Conservation (phyloP, 2,888 invertebrate species). For the Hedya salicella region DNA sequence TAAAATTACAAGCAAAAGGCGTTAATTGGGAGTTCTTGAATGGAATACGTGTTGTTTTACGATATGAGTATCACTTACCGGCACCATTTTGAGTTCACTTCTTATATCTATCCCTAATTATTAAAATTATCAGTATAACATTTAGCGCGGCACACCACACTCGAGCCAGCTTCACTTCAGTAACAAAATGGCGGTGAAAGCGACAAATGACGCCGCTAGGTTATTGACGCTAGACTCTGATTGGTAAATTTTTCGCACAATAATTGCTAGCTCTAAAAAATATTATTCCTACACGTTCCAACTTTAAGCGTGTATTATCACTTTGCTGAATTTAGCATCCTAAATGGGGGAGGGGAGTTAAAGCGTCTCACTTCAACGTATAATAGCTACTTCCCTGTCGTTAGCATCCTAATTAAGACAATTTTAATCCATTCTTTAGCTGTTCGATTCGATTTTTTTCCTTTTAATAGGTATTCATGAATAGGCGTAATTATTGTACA, state of each 20-base stretch:
- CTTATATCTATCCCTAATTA: constrained; percentile 45
- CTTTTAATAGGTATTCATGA: too few species aligned
- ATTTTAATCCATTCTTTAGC: too few species aligned
- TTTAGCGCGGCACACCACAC: constrained; percentile 30
- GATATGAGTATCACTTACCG: constrained; percentile 66
- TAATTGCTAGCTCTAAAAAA: constrained; percentile 18
- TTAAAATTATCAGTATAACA: constrained; percentile 44
- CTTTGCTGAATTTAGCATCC: too few species aligned
- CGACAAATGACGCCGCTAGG: constrained; percentile 37
- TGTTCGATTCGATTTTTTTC: too few species aligned
- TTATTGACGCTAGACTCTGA: constrained; percentile 27
- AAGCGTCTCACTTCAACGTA: too few species aligned
- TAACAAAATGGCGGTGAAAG: constrained; percentile 54
- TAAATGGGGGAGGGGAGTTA: too few species aligned
- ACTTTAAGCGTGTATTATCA: too few species aligned
- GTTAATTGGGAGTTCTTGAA: not conserved
- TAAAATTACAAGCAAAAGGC: constrained; percentile 61
- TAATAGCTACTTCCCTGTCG: too few species aligned
- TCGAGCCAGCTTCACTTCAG: constrained; percentile 39
- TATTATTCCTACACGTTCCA: not conserved
- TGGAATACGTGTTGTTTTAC: constrained; percentile 29
- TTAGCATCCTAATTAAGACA: too few species aligned
- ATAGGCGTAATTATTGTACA: too few species aligned
- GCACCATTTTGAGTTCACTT: constrained; percentile 66
- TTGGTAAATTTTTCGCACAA: constrained; percentile 13